Percentiles rank a stretch among this genome's conserved stretches.
Evolutionary conservation across 2,797 vertebrate species (phyloP).

Genomic region (Nannoperca obscura): DNA sequence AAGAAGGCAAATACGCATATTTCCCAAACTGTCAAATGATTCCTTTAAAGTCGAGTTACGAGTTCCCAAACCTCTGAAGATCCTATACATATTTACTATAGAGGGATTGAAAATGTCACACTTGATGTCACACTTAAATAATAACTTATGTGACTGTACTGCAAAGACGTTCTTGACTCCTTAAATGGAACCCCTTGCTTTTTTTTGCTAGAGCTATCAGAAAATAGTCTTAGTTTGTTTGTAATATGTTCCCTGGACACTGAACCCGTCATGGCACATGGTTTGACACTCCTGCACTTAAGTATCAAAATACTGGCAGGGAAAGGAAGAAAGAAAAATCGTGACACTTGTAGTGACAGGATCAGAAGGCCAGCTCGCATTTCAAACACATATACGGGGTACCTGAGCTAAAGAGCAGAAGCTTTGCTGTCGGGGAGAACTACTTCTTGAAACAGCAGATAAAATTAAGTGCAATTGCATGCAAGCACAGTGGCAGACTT

Average conservation of each 20-base stretch:
- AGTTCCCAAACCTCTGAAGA: background rate
- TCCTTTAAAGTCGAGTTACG: background rate
- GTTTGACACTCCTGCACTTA: constrained; percentile 40
- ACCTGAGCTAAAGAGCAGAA: constrained; percentile 20
- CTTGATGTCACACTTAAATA: background rate
- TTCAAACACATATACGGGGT: constrained; percentile 6
- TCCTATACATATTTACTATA: background rate
- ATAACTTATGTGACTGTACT: background rate
- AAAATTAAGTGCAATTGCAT: constrained; percentile 28
- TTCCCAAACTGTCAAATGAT: constrained; percentile 1
- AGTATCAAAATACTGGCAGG: constrained; percentile 20
- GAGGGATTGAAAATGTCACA: background rate
- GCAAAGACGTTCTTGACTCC: constrained; percentile 5
- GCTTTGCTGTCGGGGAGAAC: constrained; percentile 19
- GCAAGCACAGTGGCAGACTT: constrained; percentile 27
- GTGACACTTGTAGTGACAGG: constrained; percentile 8
- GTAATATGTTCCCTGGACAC: constrained; percentile 3
- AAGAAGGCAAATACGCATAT: background rate
- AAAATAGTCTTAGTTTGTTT: constrained; percentile 5
- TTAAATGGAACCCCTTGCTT: background rate
- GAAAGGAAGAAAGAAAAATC: background rate
- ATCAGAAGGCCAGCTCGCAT: constrained; percentile 29
- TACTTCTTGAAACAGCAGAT: constrained; percentile 20
- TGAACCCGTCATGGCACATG: constrained; percentile 19
- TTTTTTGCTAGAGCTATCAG: background rate